Percentiles rank a stretch among this genome's conserved stretches.
phyloP scores from a whole-genome alignment of 2,797 vertebrate species.

The Chromis chromis region DNA sequence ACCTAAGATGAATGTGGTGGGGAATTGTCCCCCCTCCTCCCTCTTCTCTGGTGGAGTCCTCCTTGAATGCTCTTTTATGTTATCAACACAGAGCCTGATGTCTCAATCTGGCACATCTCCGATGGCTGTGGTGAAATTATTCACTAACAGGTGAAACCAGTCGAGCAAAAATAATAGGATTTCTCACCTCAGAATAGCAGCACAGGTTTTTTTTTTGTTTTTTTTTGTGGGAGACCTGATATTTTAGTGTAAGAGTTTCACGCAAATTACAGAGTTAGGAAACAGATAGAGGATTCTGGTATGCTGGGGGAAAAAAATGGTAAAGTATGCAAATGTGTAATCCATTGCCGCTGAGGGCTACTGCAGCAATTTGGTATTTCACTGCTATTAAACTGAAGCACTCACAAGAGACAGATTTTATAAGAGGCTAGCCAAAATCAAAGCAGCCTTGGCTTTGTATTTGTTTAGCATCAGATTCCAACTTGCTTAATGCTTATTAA shows the following conservation, averaged over 20 bases:
- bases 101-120: constrained; percentile 75
- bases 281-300: constrained; percentile 17
- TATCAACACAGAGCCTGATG: constrained; percentile 66
- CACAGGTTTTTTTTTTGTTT: constrained; percentile 22
- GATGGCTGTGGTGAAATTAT: constrained; percentile 74
- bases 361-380: neutral
- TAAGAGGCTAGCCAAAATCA: neutral
- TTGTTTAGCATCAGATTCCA: neutral
- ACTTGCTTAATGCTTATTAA: neutral
- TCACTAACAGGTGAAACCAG: constrained; percentile 77
- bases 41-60: constrained; percentile 13
- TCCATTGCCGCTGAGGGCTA: neutral
- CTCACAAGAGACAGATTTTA: neutral
- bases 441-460: neutral
- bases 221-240: constrained; percentile 34
- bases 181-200: constrained; percentile 60
- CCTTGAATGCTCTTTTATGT: constrained; percentile 45
- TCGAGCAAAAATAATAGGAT: constrained; percentile 76
- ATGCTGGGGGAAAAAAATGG: neutral
- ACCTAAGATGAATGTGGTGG: constrained; percentile 33
- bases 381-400: too few species aligned
- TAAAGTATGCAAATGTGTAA: neutral
- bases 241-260: constrained; percentile 31
- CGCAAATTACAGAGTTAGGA: constrained; percentile 16
- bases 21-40: constrained; percentile 10